Percentiles rank a stretch among this genome's conserved stretches.
Evolutionary conservation across 2,113 vertebrate species (phyloP).

Genomic region (Clinocottus analis): DNA sequence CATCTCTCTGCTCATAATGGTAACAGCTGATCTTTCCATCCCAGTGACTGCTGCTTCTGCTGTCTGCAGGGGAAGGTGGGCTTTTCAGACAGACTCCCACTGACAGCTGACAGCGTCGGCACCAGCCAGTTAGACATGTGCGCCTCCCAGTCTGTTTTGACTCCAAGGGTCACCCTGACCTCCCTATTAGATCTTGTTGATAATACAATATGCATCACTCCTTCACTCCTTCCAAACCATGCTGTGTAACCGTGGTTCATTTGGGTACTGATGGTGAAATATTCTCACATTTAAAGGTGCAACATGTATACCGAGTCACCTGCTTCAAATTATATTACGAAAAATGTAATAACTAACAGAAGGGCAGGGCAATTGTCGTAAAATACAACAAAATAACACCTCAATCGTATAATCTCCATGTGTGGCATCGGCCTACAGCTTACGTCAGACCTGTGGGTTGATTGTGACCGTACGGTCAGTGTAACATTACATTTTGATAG

Average conservation of each 20-base stretch:
- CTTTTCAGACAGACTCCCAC: conserved; percentile 7
- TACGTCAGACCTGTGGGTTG: neutral
- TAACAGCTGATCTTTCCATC: conserved; percentile 17
- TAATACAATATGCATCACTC: neutral
- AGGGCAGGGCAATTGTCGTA: neutral
- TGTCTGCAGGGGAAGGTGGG: conserved; percentile 5
- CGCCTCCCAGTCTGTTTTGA: neutral
- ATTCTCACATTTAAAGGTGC: neutral
- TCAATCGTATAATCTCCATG: neutral
- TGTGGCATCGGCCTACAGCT: neutral
- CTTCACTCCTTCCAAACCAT: neutral
- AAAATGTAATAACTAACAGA: neutral
- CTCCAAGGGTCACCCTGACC: neutral
- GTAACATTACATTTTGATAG: neutral
- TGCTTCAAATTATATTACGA: neutral
- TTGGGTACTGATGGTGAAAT: neutral
- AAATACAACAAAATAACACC: neutral
- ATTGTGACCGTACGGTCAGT: neutral
- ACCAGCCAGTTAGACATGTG: neutral
- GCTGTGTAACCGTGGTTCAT: neutral
- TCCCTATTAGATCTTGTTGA: neutral
- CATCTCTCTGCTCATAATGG: neutral
- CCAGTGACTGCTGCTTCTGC: neutral
- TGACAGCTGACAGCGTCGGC: conserved; percentile 8
- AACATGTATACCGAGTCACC: neutral